Conservation (phyloP, 2,888 invertebrate genomes). For the Drosophila anomalipes region DNA sequence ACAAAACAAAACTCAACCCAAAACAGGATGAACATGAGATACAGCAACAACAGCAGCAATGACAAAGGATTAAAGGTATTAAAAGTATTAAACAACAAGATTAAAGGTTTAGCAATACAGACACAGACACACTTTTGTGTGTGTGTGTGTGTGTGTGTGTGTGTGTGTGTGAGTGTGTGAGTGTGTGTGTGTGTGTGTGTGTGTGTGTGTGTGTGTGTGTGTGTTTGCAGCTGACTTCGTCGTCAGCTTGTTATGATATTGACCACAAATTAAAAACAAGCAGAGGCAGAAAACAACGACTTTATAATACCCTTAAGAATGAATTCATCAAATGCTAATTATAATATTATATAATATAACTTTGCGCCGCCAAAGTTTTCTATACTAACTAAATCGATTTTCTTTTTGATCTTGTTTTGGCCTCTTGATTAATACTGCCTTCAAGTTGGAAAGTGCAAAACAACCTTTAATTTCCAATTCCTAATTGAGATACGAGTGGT, state of each 20-base stretch:
- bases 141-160: neutral
- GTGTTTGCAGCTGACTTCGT: constrained; percentile 33
- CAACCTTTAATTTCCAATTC: neutral
- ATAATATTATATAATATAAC: neutral
- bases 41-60: constrained; percentile 28
- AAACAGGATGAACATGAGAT: constrained; percentile 22
- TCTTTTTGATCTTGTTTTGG: neutral
- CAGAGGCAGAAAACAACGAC: neutral
- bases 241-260: constrained; percentile 48
- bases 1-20: constrained; percentile 49
- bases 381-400: neutral
- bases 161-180: constrained; percentile 3
- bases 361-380: neutral
- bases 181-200: neutral
- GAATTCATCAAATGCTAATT: neutral
- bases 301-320: constrained; percentile 18
- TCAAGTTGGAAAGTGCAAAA: neutral
- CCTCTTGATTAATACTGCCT: neutral
- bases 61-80: constrained; percentile 74
- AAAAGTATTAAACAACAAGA: constrained; percentile 81
- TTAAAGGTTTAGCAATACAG: constrained; percentile 69
- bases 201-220: neutral
- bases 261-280: constrained; percentile 30
- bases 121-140: constrained; percentile 35
- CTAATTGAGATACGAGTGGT: neutral